phyloP scores from a whole-genome alignment of 2,888 invertebrate genomes.

The Ephialtes manifestator region DNA sequence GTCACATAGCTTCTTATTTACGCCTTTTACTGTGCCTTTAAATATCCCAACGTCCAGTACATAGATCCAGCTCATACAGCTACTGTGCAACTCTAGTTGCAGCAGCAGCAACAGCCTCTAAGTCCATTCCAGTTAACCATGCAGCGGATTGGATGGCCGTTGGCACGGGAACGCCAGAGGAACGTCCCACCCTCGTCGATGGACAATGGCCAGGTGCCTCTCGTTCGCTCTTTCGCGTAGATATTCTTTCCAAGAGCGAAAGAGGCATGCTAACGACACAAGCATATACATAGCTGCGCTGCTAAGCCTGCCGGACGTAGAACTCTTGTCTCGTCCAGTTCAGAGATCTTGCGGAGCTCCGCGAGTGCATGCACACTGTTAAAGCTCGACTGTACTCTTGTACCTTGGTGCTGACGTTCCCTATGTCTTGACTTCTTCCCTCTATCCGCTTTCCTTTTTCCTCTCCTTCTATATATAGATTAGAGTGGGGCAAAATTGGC shows the following conservation, averaged over 20 bases:
- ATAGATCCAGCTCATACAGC: neutral
- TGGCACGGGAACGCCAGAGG: conserved; percentile 3
- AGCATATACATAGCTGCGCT: neutral
- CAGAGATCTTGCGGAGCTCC: conserved; percentile 11
- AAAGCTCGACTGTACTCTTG: neutral
- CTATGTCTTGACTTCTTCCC: neutral
- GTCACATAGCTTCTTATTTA: neutral
- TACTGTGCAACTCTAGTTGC: neutral
- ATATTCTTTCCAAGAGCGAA: conserved; percentile 9
- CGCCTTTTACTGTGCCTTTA: neutral
- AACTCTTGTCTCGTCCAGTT: conserved; percentile 18
- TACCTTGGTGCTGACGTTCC: neutral
- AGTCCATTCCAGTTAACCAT: conserved; percentile 31
- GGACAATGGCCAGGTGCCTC: conserved; percentile 50
- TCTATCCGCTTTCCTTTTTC: neutral
- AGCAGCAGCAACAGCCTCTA: neutral
- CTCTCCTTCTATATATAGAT: too few relatives aligned
- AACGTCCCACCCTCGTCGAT: conserved; percentile 53
- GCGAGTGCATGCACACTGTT: neutral
- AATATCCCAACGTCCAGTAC: neutral
- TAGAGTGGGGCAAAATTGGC: too few relatives aligned
- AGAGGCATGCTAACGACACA: conserved; percentile 26
- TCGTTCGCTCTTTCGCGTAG: conserved; percentile 13
- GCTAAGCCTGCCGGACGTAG: conserved; percentile 35
- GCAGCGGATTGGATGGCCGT: conserved; percentile 4